These are phyloP conservation scores for Coelogynopora nodosa DNA, from an alignment of 2,888 invertebrate species.

Conservation along the genomic window DNA sequence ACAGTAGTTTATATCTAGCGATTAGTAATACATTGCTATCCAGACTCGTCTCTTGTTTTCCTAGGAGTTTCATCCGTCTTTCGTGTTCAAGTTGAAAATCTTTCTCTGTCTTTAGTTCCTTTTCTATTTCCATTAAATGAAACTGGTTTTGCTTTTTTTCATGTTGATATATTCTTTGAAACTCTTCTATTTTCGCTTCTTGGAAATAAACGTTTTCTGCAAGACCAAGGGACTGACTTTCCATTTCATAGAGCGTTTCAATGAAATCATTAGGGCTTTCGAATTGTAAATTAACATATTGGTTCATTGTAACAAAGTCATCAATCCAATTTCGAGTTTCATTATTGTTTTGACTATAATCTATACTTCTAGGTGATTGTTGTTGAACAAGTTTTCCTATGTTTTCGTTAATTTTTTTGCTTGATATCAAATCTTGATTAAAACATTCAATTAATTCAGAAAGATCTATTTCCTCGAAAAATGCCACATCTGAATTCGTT, in stretches of 20 bases:
- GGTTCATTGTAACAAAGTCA: too few species aligned
- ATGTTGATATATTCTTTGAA: too few species aligned
- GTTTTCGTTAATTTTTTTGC: not conserved
- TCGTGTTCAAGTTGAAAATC: not conserved
- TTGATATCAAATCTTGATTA: not conserved
- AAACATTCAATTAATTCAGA: not conserved
- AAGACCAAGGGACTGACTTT: not conserved
- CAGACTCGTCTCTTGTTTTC: not conserved
- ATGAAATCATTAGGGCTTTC: not conserved
- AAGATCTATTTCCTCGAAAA: too few species aligned
- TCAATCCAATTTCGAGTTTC: too few species aligned
- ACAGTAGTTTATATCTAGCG: not conserved
- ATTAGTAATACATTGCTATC: not conserved
- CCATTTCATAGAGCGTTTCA: not conserved
- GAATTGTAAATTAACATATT: too few species aligned
- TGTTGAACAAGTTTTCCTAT: not conserved
- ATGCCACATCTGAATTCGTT: too few species aligned
- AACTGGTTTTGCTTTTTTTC: not conserved
- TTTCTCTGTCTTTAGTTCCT: not conserved
- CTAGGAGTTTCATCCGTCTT: not conserved
- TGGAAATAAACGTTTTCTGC: not conserved
- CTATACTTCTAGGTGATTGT: not conserved
- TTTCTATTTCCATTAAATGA: not conserved
- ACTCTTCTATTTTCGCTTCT: not conserved
- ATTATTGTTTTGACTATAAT: too few species aligned